Base-by-base conservation (phyloP, 1,140 invertebrate species). In the Monochamus saltuarius region DNA sequence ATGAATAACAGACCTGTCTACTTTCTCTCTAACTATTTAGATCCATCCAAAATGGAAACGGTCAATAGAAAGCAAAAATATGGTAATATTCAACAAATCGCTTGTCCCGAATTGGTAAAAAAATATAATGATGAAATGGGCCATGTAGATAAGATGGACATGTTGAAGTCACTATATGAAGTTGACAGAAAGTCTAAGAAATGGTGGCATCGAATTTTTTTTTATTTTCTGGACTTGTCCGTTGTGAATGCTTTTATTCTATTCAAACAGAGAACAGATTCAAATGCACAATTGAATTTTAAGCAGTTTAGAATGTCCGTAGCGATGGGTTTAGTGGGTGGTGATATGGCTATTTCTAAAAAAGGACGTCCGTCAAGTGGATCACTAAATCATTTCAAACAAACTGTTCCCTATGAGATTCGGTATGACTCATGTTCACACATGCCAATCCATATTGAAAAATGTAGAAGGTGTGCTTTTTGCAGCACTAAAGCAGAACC, bases 111-210 rank as follows among this genome's bases (percentile, higher is more conserved):
- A 40, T 13, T 71, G 1, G 61, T 75, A 8, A 66, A 65, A 13
- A 67, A 77, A 53, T 79, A 77, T 54, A 77, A 76, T 58, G 55
- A 61, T 43, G 50, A 77, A 56, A 78, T 77, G 75, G 67, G 68
- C 29, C 69, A 59, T 56, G 75, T 78, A 8, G 74, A 78, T 61
- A 71, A 74, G 54, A 63, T 65, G 42, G 74, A 78, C 60, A 71
- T 70, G 68, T 56, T 75, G 50, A 72, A 69, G 47, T 58, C 57
- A 9, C 38, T 57, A 13, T 78, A 77, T 59, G 61, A 70, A 50
- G 66, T 74, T 34, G 57, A 73, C 55, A 62, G 74, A 54, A 77
- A 78, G 61, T 67, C 57, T 22, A 69, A 49, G 40, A 77, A 76
- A 68, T 78, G 75, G 74, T 62, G 64, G 64, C 64, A 53, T 11